Percentiles rank a stretch among this genome's conserved stretches.
Evolutionary conservation across 2,113 vertebrate species (phyloP).

Genomic region (Bubalus kerabau): DNA sequence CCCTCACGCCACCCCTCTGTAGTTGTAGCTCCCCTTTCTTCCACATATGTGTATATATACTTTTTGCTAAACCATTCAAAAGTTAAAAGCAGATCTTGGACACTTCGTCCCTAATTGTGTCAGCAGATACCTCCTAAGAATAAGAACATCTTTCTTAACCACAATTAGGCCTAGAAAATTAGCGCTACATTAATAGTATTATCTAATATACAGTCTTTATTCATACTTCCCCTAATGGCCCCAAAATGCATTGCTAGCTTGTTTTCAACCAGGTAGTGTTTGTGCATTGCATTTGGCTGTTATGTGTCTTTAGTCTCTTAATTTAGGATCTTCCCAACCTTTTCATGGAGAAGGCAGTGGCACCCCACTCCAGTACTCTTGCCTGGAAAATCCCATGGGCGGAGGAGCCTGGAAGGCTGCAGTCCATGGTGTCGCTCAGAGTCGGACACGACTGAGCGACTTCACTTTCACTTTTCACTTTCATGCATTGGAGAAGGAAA

Average conservation of each 20-base stretch:
- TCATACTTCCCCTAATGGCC: background rate
- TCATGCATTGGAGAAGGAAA: background rate
- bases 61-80: background rate
- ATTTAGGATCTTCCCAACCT: background rate
- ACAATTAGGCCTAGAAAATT: background rate
- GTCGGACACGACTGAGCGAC: background rate
- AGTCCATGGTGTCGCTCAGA: background rate
- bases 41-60: background rate
- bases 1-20: background rate
- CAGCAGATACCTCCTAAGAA: background rate
- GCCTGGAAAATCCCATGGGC: background rate
- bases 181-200: background rate
- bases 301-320: background rate
- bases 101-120: background rate
- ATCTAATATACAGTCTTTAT: background rate
- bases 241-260: background rate
- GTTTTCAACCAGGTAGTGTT: background rate
- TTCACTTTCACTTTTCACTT: background rate
- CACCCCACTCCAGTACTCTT: background rate
- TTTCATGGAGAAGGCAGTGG: background rate
- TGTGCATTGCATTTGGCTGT: background rate
- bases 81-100: background rate
- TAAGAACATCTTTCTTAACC: background rate
- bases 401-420: background rate
- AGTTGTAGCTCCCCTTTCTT: background rate